These are phyloP conservation scores for Laticauda laticaudata DNA, from an alignment of 2,113 vertebrate species.

Conservation along the genomic window DNA sequence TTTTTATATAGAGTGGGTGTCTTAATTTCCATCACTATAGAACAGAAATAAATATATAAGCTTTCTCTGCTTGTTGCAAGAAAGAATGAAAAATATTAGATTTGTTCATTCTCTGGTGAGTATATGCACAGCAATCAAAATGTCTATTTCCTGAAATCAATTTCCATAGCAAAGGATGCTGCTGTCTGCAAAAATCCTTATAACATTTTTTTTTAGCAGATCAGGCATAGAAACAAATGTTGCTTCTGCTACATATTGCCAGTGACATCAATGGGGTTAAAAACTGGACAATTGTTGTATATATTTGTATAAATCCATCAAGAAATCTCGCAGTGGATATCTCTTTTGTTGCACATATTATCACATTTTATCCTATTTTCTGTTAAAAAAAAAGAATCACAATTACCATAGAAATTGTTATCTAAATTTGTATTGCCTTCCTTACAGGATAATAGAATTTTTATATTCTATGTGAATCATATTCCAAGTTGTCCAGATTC, in stretches of 20 bases:
- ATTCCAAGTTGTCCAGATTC: background rate
- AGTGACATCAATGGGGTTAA: constrained; percentile 24
- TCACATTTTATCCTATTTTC: background rate
- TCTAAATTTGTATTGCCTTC: constrained; percentile 2
- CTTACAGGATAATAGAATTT: background rate
- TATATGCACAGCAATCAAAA: constrained; percentile 9
- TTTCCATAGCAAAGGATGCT: constrained; percentile 14
- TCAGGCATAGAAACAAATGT: constrained; percentile 4
- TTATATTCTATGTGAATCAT: background rate
- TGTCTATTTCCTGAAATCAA: constrained; percentile 21
- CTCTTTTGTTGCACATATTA: constrained; percentile 4
- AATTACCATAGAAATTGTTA: background rate
- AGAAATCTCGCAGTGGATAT: background rate
- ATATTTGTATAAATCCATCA: constrained; percentile 21
- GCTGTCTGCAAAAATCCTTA: constrained; percentile 9
- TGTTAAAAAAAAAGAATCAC: background rate
- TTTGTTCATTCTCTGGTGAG: constrained; percentile 8
- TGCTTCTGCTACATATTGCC: background rate
- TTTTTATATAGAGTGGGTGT: background rate
- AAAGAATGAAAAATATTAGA: constrained; percentile 4
- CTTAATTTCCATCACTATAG: background rate
- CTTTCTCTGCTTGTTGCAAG: background rate
- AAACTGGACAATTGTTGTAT: background rate
- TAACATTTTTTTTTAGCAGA: background rate
- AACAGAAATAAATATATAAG: background rate